phyloP scores from a whole-genome alignment of 2,888 invertebrate genomes.

The Cistogaster globosa region DNA sequence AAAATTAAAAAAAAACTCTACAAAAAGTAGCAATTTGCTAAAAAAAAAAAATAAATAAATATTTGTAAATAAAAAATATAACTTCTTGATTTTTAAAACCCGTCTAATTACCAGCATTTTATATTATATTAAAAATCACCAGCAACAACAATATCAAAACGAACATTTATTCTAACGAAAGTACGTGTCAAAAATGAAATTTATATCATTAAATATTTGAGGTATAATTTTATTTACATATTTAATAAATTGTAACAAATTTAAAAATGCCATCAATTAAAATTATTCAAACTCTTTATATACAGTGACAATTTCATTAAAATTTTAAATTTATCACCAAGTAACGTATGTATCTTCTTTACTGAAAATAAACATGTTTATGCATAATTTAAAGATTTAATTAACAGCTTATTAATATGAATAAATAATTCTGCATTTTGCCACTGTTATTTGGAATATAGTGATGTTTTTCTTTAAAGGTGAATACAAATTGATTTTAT shows the following conservation, averaged over 20 bases:
- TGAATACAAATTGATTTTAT: too few relatives aligned
- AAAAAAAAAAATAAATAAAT: neutral
- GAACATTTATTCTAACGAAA: constrained; percentile 27
- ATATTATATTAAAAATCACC: constrained; percentile 4
- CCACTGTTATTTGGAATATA: too few relatives aligned
- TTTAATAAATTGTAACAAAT: neutral
- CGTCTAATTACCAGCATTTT: neutral
- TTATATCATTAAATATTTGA: constrained; percentile 5
- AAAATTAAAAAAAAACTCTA: neutral
- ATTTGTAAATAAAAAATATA: constrained; percentile 15
- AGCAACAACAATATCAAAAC: neutral
- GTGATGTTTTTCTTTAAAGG: too few relatives aligned
- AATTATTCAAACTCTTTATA: too few relatives aligned
- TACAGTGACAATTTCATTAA: too few relatives aligned
- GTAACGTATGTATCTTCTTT: too few relatives aligned
- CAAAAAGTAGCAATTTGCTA: neutral
- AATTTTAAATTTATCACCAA: too few relatives aligned
- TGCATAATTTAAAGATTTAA: too few relatives aligned
- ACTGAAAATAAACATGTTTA: too few relatives aligned
- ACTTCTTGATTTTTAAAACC: neutral
- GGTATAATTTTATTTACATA: constrained; percentile 16
- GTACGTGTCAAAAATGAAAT: constrained; percentile 55
- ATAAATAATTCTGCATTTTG: too few relatives aligned
- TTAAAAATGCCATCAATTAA: too few relatives aligned
- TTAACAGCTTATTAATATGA: too few relatives aligned